These are phyloP conservation scores for Mola mola DNA, from an alignment of 2,113 vertebrate genomes.

Conservation along the genomic window DNA sequence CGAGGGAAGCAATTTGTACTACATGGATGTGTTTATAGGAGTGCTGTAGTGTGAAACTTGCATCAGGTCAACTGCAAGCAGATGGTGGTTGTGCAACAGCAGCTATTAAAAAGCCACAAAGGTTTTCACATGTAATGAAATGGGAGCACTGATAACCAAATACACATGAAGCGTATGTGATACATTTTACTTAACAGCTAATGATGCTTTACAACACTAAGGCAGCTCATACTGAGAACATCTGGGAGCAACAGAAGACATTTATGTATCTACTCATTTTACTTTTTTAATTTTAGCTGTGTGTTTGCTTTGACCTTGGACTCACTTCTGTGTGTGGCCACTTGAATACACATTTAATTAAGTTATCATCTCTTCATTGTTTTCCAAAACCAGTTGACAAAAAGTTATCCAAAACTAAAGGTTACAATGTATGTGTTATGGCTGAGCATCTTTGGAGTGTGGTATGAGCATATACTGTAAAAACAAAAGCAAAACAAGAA, in stretches of 20 bases:
- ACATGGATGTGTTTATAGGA: slow-evolving; percentile 19
- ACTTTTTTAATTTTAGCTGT: slow-evolving; percentile 5
- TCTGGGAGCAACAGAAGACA: slow-evolving; percentile 20
- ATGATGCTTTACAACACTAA: slow-evolving; percentile 37
- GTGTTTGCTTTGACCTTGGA: slow-evolving; percentile 33
- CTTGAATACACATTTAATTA: not conserved
- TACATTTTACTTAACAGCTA: slow-evolving; percentile 50
- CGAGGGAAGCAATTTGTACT: slow-evolving; percentile 51
- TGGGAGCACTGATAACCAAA: slow-evolving; percentile 44
- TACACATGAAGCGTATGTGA: slow-evolving; percentile 20
- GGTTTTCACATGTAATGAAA: slow-evolving; percentile 48
- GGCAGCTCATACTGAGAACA: slow-evolving; percentile 22
- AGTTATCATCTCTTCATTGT: not conserved
- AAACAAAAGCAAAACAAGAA: too few relatives aligned
- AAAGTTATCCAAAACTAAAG: not conserved
- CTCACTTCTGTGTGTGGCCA: not conserved
- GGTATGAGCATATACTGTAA: not conserved
- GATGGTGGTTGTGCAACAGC: slow-evolving; percentile 55
- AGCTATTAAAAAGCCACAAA: slow-evolving; percentile 62
- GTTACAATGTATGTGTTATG: not conserved
- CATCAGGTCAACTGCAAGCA: slow-evolving; percentile 64
- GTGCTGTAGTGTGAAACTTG: slow-evolving; percentile 30
- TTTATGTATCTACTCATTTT: slow-evolving; percentile 8
- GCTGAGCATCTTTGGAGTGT: not conserved
- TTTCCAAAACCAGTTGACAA: too few relatives aligned